Conservation (phyloP, 2,888 invertebrate species). For the Crematogaster levior region DNA sequence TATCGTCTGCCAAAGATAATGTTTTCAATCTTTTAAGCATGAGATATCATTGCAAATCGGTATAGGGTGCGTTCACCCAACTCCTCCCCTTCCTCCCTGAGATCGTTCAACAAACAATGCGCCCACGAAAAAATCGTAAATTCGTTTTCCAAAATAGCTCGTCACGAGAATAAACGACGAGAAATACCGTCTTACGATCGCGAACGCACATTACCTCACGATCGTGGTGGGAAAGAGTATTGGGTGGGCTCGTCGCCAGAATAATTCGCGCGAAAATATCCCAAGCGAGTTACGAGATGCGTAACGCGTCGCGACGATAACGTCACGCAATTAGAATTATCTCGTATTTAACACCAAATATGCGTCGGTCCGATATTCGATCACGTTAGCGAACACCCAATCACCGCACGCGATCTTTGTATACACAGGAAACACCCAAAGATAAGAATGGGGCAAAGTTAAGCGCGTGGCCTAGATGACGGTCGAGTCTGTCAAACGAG, state of each 20-base stretch:
- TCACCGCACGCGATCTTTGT: not conserved
- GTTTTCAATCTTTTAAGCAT: not conserved
- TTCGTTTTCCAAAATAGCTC: not conserved
- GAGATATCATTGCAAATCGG: not conserved
- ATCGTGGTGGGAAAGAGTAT: constrained; percentile 43
- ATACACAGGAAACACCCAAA: not conserved
- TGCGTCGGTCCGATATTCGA: not conserved
- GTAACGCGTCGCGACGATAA: constrained; percentile 43
- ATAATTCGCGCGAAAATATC: constrained; percentile 71
- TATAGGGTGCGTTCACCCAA: not conserved
- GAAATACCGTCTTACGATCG: constrained; percentile 16
- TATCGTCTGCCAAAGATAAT: not conserved
- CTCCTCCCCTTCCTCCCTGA: too few species aligned
- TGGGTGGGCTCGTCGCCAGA: constrained; percentile 65
- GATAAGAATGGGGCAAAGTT: not conserved
- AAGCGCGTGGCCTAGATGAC: not conserved
- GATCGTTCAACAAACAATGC: not conserved
- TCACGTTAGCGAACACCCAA: not conserved
- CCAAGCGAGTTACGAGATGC: constrained; percentile 65
- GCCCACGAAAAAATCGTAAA: constrained; percentile 8
- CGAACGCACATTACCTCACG: constrained; percentile 31
- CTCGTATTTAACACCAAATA: not conserved
- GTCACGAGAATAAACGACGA: not conserved
- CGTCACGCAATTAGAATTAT: constrained; percentile 47
- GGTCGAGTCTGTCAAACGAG: too few species aligned